Base-by-base conservation (phyloP, 2,888 invertebrate genomes). In the Campoletis raptor region DNA sequence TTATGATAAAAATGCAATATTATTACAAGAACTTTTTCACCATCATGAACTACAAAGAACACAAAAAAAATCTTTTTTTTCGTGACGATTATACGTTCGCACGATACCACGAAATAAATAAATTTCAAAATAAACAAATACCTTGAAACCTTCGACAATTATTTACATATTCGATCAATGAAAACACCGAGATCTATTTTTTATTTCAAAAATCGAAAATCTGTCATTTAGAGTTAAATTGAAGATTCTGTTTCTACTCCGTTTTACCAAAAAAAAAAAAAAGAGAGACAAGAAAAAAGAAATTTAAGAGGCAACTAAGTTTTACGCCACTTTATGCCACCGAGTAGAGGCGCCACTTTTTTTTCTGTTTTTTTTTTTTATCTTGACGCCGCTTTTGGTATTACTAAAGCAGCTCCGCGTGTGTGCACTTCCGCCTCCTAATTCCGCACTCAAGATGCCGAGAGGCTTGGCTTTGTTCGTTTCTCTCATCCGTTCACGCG, bases 401-500 rank as follows among this genome's bases (percentile, higher is more conserved):
- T 48, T 76, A 37, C 66, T 48, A 36, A 77, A 77, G 37, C 12
- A 30, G n/a, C 24, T 12, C 45, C 37, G 66, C 36, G 67, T 64
- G 64, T 76, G 42, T 42, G 54, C 64, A 79, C 69, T 79, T 79
- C 24, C 57, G 54, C 12, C 40, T 69, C 40, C 24, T 79, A 79
- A 79, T 79, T 79, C 69, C 12, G 69, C 69, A 54, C 69, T 54
- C 69, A 69, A 79, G 79, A 79, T 79, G 79, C 79, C 79, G 69
- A 79, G 69, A 79, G 69, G 79, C 69, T 77, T 77, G 52, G 77
- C 77, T 79, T 69, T 79, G 79, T 79, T 57, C 79, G 79, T n/a
- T 79, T 79, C 67, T 79, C 79, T 69, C 69, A 30, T 40, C 69
- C 40, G 69, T 69, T 79, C 42, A 57, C 69, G 79, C 77, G 66